A percentile compares a stretch with the other conserved stretches of the same genome.
Conservation (phyloP, 1,140 invertebrate genomes). For the Drosophila bocki region DNA sequence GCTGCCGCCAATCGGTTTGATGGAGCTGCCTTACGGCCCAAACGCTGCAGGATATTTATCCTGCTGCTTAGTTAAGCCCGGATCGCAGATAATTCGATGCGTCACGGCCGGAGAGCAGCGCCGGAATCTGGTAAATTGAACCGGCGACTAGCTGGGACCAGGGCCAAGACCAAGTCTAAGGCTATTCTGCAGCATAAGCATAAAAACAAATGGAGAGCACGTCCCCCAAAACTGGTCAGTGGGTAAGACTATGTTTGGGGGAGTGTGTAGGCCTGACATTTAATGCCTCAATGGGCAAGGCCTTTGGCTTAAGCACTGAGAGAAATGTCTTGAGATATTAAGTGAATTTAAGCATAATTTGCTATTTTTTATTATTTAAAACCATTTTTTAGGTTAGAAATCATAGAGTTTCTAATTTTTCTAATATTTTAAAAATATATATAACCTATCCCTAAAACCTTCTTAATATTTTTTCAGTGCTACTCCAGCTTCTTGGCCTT, state of each 20-base stretch:
- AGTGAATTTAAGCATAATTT: no score
- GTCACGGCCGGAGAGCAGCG: slow-evolving; percentile 32
- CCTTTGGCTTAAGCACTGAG: background rate
- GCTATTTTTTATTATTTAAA: background rate
- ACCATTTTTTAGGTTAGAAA: background rate
- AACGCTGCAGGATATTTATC: slow-evolving; percentile 64
- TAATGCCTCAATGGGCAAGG: slow-evolving; percentile 42
- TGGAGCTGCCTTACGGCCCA: slow-evolving; percentile 40
- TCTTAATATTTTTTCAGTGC: background rate
- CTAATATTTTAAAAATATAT: background rate
- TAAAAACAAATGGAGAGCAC: slow-evolving; percentile 54
- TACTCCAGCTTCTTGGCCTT: background rate
- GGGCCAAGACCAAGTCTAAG: background rate
- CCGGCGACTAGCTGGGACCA: slow-evolving; percentile 8
- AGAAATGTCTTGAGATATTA: background rate
- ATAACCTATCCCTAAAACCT: background rate
- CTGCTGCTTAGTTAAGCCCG: slow-evolving; percentile 77
- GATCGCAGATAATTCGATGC: slow-evolving; percentile 78
- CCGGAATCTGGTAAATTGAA: slow-evolving; percentile 27
- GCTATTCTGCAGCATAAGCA: slow-evolving; percentile 68
- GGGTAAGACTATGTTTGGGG: background rate
- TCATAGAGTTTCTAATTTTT: background rate
- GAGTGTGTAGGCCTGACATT: slow-evolving; percentile 32
- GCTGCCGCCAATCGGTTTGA: slow-evolving; percentile 56
- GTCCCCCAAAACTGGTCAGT: background rate